Conservation (phyloP, 2,888 invertebrate species). For the Strigamia maritima region DNA sequence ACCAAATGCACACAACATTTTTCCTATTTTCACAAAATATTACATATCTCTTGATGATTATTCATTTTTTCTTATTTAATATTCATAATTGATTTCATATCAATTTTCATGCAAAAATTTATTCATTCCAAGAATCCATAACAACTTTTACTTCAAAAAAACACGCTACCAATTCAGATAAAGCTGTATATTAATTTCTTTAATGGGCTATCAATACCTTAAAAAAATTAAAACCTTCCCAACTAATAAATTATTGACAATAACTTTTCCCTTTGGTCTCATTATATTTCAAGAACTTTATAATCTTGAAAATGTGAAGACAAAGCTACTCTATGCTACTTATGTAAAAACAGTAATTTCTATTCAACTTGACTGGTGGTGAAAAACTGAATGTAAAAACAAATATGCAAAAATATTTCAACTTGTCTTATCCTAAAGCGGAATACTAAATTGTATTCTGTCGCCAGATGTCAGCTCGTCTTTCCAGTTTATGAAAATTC, state of each 20-base stretch:
- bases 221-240: neutral
- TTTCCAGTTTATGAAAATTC: neutral
- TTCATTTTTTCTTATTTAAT: too few relatives aligned
- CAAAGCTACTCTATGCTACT: neutral
- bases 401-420: slow-evolving; percentile 4
- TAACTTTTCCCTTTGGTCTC: neutral
- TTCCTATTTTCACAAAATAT: too few relatives aligned
- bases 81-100: too few relatives aligned
- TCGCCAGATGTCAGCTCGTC: neutral
- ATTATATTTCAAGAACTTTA: neutral
- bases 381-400: slow-evolving; percentile 1
- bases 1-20: too few relatives aligned
- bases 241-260: neutral
- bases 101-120: neutral
- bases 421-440: neutral
- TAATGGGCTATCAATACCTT: neutral
- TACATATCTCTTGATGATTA: too few relatives aligned
- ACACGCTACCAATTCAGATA: neutral
- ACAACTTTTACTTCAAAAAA: neutral
- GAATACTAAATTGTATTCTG: neutral
- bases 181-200: neutral
- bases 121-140: neutral
- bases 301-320: neutral
- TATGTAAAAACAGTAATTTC: neutral
- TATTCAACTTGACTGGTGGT: neutral